These are phyloP conservation scores for Epizoanthus rinbou DNA, from an alignment of 92 coral and sea anemone genomes.

Conservation along the genomic window DNA sequence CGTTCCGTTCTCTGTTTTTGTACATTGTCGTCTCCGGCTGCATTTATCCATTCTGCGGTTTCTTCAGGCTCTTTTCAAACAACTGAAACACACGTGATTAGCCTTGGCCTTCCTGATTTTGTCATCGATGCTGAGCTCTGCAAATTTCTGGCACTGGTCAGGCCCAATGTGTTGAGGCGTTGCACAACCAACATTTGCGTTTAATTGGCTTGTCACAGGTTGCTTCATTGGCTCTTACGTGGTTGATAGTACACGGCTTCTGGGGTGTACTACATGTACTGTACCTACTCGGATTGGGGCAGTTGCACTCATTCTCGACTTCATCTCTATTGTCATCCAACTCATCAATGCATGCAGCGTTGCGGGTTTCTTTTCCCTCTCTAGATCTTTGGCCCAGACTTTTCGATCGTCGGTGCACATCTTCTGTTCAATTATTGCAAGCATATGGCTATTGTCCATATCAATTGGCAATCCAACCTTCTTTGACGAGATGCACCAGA, in stretches of 20 bases:
- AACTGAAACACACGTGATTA: slow-evolving; percentile 65
- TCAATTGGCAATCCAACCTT: slow-evolving; percentile 43
- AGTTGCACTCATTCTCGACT: slow-evolving; percentile 58
- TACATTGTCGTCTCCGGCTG: slow-evolving; percentile 51
- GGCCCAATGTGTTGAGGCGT: slow-evolving; percentile 55
- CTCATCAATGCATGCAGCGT: slow-evolving; percentile 23
- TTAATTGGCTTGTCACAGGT: background rate
- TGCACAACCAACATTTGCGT: slow-evolving; percentile 58
- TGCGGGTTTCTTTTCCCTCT: slow-evolving; percentile 39
- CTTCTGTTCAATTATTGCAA: slow-evolving; percentile 59
- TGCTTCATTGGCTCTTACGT: slow-evolving; percentile 13
- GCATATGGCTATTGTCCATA: slow-evolving; percentile 64
- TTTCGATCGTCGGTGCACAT: slow-evolving; percentile 59
- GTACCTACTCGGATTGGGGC: slow-evolving; percentile 52
- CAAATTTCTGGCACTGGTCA: slow-evolving; percentile 52
- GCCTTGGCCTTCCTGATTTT: slow-evolving; percentile 54
- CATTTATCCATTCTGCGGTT: slow-evolving; percentile 54
- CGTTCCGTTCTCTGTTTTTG: slow-evolving; percentile 1
- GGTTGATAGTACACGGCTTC: slow-evolving; percentile 22
- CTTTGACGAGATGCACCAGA: slow-evolving; percentile 56
- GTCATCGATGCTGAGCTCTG: slow-evolving; percentile 43
- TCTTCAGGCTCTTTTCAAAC: slow-evolving; percentile 59
- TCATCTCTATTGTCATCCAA: slow-evolving; percentile 62
- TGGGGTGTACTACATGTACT: no score
- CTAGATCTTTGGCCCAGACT: slow-evolving; percentile 62